A percentile compares a stretch with the other conserved stretches of the same genome.
Evolutionary conservation across 2,797 vertebrate species (phyloP).

Genomic region (Etheostoma nigrum): DNA sequence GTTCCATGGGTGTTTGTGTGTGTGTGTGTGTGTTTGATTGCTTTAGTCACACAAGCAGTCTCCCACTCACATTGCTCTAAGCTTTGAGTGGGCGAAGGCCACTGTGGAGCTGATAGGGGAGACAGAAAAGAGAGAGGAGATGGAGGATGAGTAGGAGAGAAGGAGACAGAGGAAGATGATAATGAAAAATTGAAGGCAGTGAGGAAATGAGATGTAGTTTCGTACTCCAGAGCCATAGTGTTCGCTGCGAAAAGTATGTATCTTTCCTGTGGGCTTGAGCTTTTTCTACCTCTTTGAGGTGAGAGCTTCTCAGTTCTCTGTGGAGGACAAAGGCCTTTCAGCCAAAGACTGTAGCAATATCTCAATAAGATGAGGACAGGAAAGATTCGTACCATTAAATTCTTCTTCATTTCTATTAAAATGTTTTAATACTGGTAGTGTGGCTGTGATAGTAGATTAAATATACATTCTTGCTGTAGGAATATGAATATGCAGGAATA

Average conservation of each 20-base stretch:
- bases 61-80: conserved; percentile 84
- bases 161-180: conserved; percentile 79
- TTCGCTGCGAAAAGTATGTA: conserved; percentile 53
- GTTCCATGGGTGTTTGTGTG: conserved; percentile 24
- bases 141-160: conserved; percentile 80
- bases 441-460: background rate
- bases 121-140: conserved; percentile 77
- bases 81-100: conserved; percentile 86
- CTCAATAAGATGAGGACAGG: conserved; percentile 60
- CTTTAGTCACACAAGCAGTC: conserved; percentile 82
- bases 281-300: conserved; percentile 49
- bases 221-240: conserved; percentile 65
- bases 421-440: background rate
- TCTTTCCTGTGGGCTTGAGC: conserved; percentile 46
- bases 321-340: conserved; percentile 64
- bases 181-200: conserved; percentile 80
- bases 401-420: background rate
- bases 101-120: conserved; percentile 83
- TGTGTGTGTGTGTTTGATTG: conserved; percentile 67
- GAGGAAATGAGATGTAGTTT: conserved; percentile 79
- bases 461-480: background rate
- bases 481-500: background rate
- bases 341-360: conserved; percentile 63
- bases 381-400: conserved; percentile 34
- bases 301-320: conserved; percentile 54